Evolutionary conservation across 2,888 invertebrate genomes (phyloP), one percentile per base, ranked within the genome.

Genomic region (Polydrusus tereticollis): DNA sequence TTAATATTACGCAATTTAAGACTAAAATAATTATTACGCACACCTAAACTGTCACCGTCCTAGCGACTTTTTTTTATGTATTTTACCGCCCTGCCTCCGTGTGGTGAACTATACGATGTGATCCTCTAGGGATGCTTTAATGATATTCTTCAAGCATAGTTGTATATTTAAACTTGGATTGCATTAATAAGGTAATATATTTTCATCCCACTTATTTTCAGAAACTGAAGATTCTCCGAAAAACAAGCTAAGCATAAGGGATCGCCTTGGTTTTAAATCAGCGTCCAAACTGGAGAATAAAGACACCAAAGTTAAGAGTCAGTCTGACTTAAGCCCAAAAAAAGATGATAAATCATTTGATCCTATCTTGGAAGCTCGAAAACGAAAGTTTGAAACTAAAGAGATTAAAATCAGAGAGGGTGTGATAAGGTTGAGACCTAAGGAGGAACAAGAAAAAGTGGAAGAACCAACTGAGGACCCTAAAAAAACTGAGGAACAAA

Each of bases 361-460:
- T 80, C 86, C 87, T 0, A 79, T 88, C 29, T 79, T 89, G 55
- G 88, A 88, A 75, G 88, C 89, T 0, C 82, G 89, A 18, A 85
- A 85, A 69, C 83, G 82, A 43, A 89, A 89, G 77, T 89, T 89
- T 79, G 88, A 89, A 79, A 83, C 84, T 4, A 86, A 85, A 23
- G 86, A 86, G 70, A 85, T 88, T 29, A 86, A 86, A 74, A 83
- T 85, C 14, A 81, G 85, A 38, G 86, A 85, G 75, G 87, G 87
- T 1, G 87, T 88, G 73, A 88, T 88, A 59, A 84, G 87, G 43
- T 84, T 89, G 41, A 84, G 72, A 52, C 57, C 66, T 2, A 73
- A 75, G 57, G 74, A 75, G 47, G 64, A 69, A 21, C 47, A 21
- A 20, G 72, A 73, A 66, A 68, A 67, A 69, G 67, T 55, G 20